These are phyloP conservation scores for Drosophila novamexicana DNA, from an alignment of 1,140 invertebrate species.

Conservation along the genomic window DNA sequence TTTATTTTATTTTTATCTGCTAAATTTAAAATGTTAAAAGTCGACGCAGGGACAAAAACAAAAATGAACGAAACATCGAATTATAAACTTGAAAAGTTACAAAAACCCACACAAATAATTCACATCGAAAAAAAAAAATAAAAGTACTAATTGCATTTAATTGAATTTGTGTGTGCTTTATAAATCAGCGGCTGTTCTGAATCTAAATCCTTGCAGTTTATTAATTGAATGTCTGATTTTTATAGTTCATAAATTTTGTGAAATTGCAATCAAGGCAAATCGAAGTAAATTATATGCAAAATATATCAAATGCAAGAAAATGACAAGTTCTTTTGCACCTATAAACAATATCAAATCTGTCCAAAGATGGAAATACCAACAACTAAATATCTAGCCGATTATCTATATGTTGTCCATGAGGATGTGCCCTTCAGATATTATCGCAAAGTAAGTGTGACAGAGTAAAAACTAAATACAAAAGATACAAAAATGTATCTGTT, in stretches of 20 bases:
- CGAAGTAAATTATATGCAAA: constrained; percentile 48
- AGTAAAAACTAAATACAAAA: constrained; percentile 4
- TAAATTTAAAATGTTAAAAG: constrained; percentile 51
- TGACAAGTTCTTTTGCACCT: constrained; percentile 79
- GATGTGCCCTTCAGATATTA: constrained; percentile 84
- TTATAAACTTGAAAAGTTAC: constrained; percentile 8
- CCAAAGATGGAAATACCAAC: constrained; percentile 84
- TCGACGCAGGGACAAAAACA: constrained; percentile 48
- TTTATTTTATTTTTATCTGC: constrained; percentile 41
- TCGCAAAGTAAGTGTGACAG: constrained; percentile 78
- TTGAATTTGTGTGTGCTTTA: not conserved
- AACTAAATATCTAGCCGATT: constrained; percentile 84
- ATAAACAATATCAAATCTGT: constrained; percentile 82
- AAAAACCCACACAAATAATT: not conserved
- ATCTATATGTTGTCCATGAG: constrained; percentile 83
- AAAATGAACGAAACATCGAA: constrained; percentile 29
- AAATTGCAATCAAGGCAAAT: constrained; percentile 1
- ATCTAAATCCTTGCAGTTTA: not conserved
- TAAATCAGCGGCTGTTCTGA: not conserved
- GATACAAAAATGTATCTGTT: constrained; percentile 4
- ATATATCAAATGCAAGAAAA: constrained; percentile 83
- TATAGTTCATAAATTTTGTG: not conserved
- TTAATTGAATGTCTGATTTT: not conserved
- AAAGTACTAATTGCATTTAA: not conserved
- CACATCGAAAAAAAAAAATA: not conserved